These are phyloP conservation scores for Hemicrepidius hirtus DNA, from an alignment of 2,888 invertebrate species.

Conservation along the genomic window DNA sequence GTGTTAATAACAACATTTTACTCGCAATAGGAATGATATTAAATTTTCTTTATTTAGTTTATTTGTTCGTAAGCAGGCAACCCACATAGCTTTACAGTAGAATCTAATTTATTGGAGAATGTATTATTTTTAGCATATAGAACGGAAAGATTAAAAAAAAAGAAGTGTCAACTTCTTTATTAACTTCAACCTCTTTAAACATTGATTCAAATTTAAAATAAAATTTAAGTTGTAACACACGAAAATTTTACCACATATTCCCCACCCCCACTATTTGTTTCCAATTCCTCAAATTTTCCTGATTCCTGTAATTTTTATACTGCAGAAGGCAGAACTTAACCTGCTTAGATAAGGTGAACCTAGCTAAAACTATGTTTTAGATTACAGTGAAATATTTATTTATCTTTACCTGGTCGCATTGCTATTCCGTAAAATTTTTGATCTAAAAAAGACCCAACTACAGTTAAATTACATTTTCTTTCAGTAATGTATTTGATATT, in stretches of 20 bases:
- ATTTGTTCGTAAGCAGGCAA: too few relatives aligned
- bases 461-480: conserved; percentile 83
- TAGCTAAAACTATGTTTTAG: conserved; percentile 56
- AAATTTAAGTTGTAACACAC: conserved; percentile 82
- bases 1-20: too few relatives aligned
- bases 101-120: too few relatives aligned
- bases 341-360: conserved; percentile 79
- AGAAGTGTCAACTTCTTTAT: too few relatives aligned
- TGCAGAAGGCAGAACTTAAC: conserved; percentile 82
- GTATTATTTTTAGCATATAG: too few relatives aligned
- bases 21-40: too few relatives aligned
- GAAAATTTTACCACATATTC: conserved; percentile 74
- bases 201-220: conserved; percentile 82
- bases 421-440: conserved; percentile 75
- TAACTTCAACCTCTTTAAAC: conserved; percentile 76
- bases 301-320: conserved; percentile 84
- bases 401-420: conserved; percentile 63
- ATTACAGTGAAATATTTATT: background rate
- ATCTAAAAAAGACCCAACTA: conserved; percentile 83
- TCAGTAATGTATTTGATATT: conserved; percentile 89
- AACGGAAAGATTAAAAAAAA: too few relatives aligned
- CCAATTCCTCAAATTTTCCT: conserved; percentile 81
- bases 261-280: conserved; percentile 82
- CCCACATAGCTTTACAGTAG: too few relatives aligned
- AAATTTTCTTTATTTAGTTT: too few relatives aligned